A percentile compares a stretch with the other conserved stretches of the same genome.
These are phyloP conservation scores for Cactoblastis cactorum DNA, from an alignment of 2,888 invertebrate genomes.

Conservation along the genomic window DNA sequence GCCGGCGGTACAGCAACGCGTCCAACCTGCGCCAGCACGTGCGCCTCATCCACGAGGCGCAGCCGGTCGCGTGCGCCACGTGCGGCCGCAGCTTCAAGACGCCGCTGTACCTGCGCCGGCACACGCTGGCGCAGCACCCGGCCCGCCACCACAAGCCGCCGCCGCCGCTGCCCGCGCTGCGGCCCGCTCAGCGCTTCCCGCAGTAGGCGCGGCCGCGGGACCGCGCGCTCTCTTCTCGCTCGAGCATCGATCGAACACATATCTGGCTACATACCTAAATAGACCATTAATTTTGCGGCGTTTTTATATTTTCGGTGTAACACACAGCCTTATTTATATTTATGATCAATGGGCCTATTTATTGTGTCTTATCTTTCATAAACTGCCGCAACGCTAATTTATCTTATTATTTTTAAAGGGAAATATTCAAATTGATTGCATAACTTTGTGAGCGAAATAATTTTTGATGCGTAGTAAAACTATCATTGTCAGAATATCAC, in stretches of 20 bases:
- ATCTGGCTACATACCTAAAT: not conserved
- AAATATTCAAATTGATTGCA: too few relatives aligned
- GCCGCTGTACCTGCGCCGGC: conserved; percentile 86
- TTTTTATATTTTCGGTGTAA: too few relatives aligned
- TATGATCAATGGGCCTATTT: too few relatives aligned
- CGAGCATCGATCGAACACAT: not conserved
- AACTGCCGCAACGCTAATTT: too few relatives aligned
- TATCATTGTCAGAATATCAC: too few relatives aligned
- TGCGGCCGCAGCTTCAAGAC: conserved; percentile 88
- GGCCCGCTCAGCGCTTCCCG: conserved; percentile 50
- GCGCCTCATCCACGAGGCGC: conserved; percentile 85
- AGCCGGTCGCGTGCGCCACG: conserved; percentile 83
- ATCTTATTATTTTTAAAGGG: too few relatives aligned
- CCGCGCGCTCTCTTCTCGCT: conserved; percentile 24
- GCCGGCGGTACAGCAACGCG: conserved; percentile 84
- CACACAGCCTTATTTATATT: too few relatives aligned
- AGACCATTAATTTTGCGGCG: too few relatives aligned
- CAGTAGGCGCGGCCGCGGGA: conserved; percentile 34
- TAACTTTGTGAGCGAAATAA: too few relatives aligned
- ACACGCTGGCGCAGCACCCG: conserved; percentile 85
- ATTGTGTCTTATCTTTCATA: too few relatives aligned
- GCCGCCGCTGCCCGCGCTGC: conserved; percentile 53
- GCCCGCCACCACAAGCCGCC: conserved; percentile 54
- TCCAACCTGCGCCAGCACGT: conserved; percentile 87
- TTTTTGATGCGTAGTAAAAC: too few relatives aligned